Evolutionary conservation across 2,113 vertebrate genomes (phyloP), one percentile per base, ranked within the genome.

Genomic region (Micromys minutus): DNA sequence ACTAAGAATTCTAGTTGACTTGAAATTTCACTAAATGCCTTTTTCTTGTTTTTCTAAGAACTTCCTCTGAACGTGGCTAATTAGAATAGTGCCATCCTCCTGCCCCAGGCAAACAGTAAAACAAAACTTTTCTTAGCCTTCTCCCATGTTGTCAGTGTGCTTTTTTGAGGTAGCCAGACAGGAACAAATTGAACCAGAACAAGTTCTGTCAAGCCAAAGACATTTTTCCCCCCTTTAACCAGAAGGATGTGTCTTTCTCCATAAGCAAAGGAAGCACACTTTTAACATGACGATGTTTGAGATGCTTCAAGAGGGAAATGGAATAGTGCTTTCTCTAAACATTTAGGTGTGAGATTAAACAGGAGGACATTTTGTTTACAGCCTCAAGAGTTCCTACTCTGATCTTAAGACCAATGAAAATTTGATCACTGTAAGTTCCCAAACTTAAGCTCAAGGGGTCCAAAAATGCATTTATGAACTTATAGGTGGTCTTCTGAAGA

Each of bases 41-140:
- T 13, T 45, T 95, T 87, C 65, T 96, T 90, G 83, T 85, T 96
- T 96, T 91, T 50, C 0, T 59, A 93, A 95, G 80, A 65, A 96
- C 91, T 79, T 69, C 47, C 67, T 96, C 93, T 96, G 91, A 95
- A 88, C 34, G 1, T 45, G 80, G n/a, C 63, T 94, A 94, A 93
- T 95, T 94, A 94, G 83, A 89, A 72, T 91, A 91, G 29, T 29
- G 79, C 36, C 59, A 47, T 90, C 75, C 71, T 65, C 24, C 19
- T 50, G 87, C 79, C 75, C 29, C n/a, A n/a, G 83, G 92, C 63
- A 85, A 81, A 92, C 57, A 76, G 55, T 74, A 93, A 76, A 12
- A 36, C 15, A 57, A 79, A 84, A 77, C 3, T 17, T 84, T 77
- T 31, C 77, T 89, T 69, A 61, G 39, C 5, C 2, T 81, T 90